Conservation (phyloP, 2,888 invertebrate genomes). For the Caenorhabditis sinica region DNA sequence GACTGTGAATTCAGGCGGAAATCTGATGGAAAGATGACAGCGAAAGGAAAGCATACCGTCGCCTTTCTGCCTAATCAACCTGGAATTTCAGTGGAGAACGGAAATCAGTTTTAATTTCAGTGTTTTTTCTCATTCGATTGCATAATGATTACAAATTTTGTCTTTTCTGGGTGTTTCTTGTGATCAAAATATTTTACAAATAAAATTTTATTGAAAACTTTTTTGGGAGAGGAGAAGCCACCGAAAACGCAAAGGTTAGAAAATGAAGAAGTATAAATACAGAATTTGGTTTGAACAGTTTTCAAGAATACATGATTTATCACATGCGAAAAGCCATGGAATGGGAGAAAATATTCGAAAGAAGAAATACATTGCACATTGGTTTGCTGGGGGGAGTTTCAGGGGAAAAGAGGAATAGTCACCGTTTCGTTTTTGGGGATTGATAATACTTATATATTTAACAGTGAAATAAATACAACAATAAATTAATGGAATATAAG, state of each 20-base stretch:
- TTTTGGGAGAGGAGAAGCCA: constrained; percentile 21
- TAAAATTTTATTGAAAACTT: constrained; percentile 15
- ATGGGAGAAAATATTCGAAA: constrained; percentile 27
- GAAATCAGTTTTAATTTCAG: constrained; percentile 57
- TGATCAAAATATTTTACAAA: constrained; percentile 21
- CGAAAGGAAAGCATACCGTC: constrained; percentile 76
- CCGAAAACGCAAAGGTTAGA: constrained; percentile 32
- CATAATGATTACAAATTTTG: constrained; percentile 15
- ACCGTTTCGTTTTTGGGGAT: constrained; percentile 29
- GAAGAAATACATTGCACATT: constrained; percentile 42
- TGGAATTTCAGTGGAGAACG: constrained; percentile 61
- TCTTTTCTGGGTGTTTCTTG: neutral
- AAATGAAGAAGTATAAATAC: constrained; percentile 1
- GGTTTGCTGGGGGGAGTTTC: constrained; percentile 4
- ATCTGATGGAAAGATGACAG: constrained; percentile 78
- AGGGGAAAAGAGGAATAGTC: constrained; percentile 8
- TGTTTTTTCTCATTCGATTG: constrained; percentile 1
- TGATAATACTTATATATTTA: neutral
- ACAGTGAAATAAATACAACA: constrained; percentile 31
- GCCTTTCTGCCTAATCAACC: constrained; percentile 70
- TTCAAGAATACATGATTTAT: constrained; percentile 13
- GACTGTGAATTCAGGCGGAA: constrained; percentile 80
- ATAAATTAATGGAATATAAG: constrained; percentile 17
- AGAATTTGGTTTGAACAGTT: neutral
- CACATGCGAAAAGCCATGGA: constrained; percentile 52